These are phyloP conservation scores for Brachyptera putata DNA, from an alignment of 2,888 invertebrate genomes.

Conservation along the genomic window DNA sequence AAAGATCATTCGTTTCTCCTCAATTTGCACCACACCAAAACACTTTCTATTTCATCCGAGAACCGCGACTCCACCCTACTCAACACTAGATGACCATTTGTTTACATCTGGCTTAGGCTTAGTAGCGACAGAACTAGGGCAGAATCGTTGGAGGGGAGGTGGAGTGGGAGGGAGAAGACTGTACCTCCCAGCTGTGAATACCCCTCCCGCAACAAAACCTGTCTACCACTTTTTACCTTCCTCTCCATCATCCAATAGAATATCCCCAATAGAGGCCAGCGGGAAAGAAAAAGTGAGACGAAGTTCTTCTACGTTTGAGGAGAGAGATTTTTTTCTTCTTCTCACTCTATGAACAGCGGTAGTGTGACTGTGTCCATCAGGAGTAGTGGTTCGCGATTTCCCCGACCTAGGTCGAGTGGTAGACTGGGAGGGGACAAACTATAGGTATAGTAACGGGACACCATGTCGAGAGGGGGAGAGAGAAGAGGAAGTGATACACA, in stretches of 20 bases:
- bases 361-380: slow-evolving; percentile 11
- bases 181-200: slow-evolving; percentile 14
- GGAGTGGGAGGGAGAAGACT: neutral
- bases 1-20: slow-evolving; percentile 9
- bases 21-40: slow-evolving; percentile 11
- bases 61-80: slow-evolving; percentile 20
- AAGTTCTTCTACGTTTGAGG: slow-evolving; percentile 4
- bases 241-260: slow-evolving; percentile 18
- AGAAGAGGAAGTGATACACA: slow-evolving; percentile 20
- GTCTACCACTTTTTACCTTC: slow-evolving; percentile 18
- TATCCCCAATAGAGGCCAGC: slow-evolving; percentile 19
- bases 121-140: slow-evolving; percentile 20
- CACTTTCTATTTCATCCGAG: slow-evolving; percentile 21
- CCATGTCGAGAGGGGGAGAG: slow-evolving; percentile 3
- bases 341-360: slow-evolving; percentile 2
- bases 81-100: slow-evolving; percentile 17
- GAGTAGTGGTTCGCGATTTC: slow-evolving; percentile 19
- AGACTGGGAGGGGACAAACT: slow-evolving; percentile 13
- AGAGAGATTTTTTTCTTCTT: slow-evolving; percentile 14
- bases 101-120: slow-evolving; percentile 17
- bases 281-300: slow-evolving; percentile 22
- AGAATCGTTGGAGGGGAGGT: slow-evolving; percentile 11
- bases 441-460: slow-evolving; percentile 14
- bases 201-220: slow-evolving; percentile 13
- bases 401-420: slow-evolving; percentile 11